These are phyloP conservation scores for Catonia carolina DNA, from an alignment of 2,888 invertebrate species.

Conservation along the genomic window DNA sequence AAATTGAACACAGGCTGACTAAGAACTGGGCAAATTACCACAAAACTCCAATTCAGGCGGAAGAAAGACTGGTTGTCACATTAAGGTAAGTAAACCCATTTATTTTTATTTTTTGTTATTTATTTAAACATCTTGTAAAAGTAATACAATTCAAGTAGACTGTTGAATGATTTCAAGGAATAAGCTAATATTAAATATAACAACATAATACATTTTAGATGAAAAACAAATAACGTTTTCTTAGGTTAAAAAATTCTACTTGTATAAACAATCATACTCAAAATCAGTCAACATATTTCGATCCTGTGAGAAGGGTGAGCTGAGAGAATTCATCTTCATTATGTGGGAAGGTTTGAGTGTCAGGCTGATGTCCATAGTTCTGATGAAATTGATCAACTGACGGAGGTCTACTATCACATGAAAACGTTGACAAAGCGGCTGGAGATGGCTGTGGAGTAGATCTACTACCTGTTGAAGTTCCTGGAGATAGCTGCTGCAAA, in stretches of 20 bases:
- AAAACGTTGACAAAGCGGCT: constrained; percentile 1
- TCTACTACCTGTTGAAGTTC: constrained; percentile 1
- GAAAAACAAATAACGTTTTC: constrained; percentile 1
- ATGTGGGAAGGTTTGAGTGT: constrained; percentile 7
- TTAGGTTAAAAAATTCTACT: neutral
- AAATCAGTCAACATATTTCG: neutral
- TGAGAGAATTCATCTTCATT: constrained; percentile 4
- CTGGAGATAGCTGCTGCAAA: constrained; percentile 9
- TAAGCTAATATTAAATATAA: constrained; percentile 7
- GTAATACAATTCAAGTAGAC: constrained; percentile 8
- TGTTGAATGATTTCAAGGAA: neutral
- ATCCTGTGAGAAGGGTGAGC: neutral
- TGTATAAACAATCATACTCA: neutral
- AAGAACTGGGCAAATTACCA: no score
- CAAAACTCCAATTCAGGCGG: neutral
- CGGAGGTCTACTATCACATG: constrained; percentile 9
- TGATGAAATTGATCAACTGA: constrained; percentile 16
- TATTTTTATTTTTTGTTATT: neutral
- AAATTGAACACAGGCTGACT: no score
- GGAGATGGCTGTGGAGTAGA: constrained; percentile 10
- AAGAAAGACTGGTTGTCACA: no score
- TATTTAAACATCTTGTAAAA: neutral
- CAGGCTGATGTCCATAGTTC: neutral
- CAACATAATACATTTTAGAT: neutral
- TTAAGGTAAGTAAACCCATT: constrained; percentile 14